Conservation (phyloP, 2,888 invertebrate species). For the Diogma glabrata region DNA sequence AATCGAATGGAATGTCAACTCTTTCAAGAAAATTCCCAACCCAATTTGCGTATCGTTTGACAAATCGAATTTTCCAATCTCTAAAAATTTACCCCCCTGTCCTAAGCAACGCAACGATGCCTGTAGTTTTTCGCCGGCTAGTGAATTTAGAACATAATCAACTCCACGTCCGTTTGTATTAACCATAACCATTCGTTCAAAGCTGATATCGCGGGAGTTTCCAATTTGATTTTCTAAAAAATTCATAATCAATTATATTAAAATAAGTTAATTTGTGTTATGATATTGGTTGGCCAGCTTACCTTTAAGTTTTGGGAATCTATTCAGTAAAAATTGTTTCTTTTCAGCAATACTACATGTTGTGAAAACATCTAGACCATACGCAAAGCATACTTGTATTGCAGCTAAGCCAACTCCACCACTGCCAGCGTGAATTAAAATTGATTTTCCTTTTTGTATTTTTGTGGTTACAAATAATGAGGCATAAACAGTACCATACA, state of each 20-base stretch:
- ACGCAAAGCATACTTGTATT: conserved; percentile 54
- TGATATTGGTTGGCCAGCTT: conserved; percentile 1
- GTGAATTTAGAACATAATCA: conserved; percentile 80
- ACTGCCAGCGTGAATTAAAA: conserved; percentile 47
- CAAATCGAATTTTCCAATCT: conserved; percentile 79
- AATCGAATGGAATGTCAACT: conserved; percentile 65
- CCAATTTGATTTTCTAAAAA: conserved; percentile 49
- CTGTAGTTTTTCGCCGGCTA: conserved; percentile 82
- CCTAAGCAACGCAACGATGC: conserved; percentile 53
- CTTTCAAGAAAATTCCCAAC: conserved; percentile 55
- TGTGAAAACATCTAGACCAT: conserved; percentile 54
- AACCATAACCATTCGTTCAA: conserved; percentile 71
- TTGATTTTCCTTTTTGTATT: conserved; percentile 32
- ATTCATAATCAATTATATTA: too few species aligned
- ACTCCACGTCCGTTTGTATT: conserved; percentile 81
- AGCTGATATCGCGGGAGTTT: conserved; percentile 75
- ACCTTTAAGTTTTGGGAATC: conserved; percentile 45
- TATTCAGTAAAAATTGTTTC: conserved; percentile 46
- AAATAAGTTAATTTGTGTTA: conserved; percentile 4
- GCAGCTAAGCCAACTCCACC: conserved; percentile 71
- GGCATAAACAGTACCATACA: conserved; percentile 55
- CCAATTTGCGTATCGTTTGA: conserved; percentile 50
- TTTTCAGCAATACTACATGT: conserved; percentile 61
- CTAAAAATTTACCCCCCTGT: conserved; percentile 56
- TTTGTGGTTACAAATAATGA: conserved; percentile 34